phyloP scores from a whole-genome alignment of 37 sponge, comb jelly and placozoan species.

The Spongilla lacustris region DNA sequence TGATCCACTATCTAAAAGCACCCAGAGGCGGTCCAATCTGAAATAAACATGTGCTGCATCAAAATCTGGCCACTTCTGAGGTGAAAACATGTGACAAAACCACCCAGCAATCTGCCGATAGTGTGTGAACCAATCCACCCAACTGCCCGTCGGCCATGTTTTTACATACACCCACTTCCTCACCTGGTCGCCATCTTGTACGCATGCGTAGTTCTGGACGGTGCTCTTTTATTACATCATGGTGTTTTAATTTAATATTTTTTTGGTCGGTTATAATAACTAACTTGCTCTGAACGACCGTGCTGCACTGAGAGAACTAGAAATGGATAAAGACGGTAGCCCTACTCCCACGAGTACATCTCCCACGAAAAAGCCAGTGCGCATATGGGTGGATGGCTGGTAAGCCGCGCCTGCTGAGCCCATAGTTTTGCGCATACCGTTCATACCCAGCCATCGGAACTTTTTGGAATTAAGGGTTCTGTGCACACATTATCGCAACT shows the following conservation, averaged over 20 bases:
- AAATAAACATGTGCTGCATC: neutral
- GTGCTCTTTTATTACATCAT: conserved; percentile 27
- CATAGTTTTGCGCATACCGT: too few species aligned
- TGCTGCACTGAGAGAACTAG: neutral
- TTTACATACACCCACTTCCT: conserved; percentile 56
- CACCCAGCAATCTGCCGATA: neutral
- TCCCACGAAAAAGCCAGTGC: conserved; percentile 52
- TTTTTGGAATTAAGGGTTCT: neutral
- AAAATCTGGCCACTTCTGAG: neutral
- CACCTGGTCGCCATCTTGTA: conserved; percentile 82
- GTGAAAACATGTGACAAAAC: neutral
- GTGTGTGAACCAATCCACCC: neutral
- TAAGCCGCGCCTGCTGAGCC: conserved; percentile 17
- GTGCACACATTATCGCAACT: too few species aligned
- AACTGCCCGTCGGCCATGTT: conserved; percentile 39
- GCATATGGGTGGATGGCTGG: conserved; percentile 96
- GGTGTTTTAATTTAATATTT: neutral
- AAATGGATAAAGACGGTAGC: neutral
- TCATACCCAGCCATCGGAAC: neutral
- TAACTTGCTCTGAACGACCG: too few species aligned
- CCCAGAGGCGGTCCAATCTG: conserved; percentile 93
- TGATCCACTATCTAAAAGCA: conserved; percentile 93
- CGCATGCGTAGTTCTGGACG: conserved; percentile 71
- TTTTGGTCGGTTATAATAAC: neutral
- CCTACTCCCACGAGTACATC: conserved; percentile 22